These are phyloP conservation scores for Bombus huntii DNA, from an alignment of 1,140 invertebrate genomes.

Conservation along the genomic window DNA sequence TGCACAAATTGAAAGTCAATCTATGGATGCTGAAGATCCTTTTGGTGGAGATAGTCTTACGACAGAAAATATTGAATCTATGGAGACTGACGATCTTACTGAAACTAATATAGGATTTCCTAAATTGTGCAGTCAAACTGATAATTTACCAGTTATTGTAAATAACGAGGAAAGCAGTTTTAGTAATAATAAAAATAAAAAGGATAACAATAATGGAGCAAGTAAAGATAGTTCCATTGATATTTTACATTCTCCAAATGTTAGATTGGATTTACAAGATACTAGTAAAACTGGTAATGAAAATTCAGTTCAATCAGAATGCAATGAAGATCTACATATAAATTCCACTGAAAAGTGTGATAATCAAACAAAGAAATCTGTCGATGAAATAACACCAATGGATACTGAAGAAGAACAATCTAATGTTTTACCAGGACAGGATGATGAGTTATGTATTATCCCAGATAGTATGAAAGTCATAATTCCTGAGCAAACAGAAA, in stretches of 20 bases:
- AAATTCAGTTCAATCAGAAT: constrained; percentile 12
- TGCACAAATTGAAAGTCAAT: constrained; percentile 74
- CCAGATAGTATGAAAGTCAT: constrained; percentile 79
- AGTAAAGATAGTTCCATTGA: constrained; percentile 33
- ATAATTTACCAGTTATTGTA: constrained; percentile 73
- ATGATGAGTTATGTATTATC: constrained; percentile 80
- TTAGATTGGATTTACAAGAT: neutral
- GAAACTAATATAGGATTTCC: constrained; percentile 67
- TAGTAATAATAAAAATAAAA: constrained; percentile 32
- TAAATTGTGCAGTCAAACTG: constrained; percentile 72
- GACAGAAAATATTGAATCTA: constrained; percentile 69
- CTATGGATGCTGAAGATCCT: constrained; percentile 80
- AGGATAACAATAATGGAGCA: constrained; percentile 27
- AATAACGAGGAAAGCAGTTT: constrained; percentile 60
- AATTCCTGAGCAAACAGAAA: constrained; percentile 59
- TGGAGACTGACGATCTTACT: constrained; percentile 69
- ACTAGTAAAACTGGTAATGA: constrained; percentile 1
- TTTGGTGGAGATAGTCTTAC: constrained; percentile 76
- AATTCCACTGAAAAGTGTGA: constrained; percentile 39
- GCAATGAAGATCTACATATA: constrained; percentile 11
- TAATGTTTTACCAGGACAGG: constrained; percentile 77
- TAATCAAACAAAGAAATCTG: constrained; percentile 48
- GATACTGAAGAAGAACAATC: constrained; percentile 69
- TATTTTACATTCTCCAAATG: neutral
- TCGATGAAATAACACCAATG: constrained; percentile 49